phyloP scores from a whole-genome alignment of 1,140 invertebrate genomes.

The Acromyrmex heyeri region DNA sequence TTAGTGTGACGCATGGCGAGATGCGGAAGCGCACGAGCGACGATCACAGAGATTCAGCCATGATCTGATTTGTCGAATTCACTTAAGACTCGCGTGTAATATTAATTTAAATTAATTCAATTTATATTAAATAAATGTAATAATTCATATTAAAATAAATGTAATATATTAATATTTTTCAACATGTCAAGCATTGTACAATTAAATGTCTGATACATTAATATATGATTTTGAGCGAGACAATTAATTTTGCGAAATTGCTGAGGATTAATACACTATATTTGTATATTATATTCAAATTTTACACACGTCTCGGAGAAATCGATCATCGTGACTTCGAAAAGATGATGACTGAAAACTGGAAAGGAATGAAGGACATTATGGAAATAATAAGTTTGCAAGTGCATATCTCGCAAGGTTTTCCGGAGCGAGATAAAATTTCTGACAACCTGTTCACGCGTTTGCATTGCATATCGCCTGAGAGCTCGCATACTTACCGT shows the following conservation, averaged over 20 bases:
- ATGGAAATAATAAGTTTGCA: background rate
- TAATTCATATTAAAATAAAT: too few species aligned
- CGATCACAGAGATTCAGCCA: background rate
- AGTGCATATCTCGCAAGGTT: background rate
- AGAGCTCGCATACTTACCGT: conserved; percentile 40
- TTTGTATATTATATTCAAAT: background rate
- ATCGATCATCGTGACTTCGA: background rate
- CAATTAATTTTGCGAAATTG: background rate
- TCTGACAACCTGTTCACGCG: conserved; percentile 62
- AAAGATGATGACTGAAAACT: background rate
- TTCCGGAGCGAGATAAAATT: conserved; percentile 2
- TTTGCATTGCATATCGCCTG: background rate
- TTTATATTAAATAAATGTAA: too few species aligned
- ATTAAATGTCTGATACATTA: background rate
- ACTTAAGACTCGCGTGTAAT: background rate
- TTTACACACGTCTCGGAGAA: background rate
- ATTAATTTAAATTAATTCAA: too few species aligned
- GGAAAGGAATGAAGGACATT: background rate
- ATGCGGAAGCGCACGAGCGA: conserved; percentile 5
- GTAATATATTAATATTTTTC: background rate
- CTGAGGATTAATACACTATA: background rate
- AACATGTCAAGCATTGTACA: background rate
- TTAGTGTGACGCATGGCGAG: conserved; percentile 20
- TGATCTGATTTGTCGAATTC: background rate
- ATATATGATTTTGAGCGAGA: background rate